These are phyloP conservation scores for Grammomys dolichurus DNA, from an alignment of 2,113 vertebrate genomes.

Conservation along the genomic window DNA sequence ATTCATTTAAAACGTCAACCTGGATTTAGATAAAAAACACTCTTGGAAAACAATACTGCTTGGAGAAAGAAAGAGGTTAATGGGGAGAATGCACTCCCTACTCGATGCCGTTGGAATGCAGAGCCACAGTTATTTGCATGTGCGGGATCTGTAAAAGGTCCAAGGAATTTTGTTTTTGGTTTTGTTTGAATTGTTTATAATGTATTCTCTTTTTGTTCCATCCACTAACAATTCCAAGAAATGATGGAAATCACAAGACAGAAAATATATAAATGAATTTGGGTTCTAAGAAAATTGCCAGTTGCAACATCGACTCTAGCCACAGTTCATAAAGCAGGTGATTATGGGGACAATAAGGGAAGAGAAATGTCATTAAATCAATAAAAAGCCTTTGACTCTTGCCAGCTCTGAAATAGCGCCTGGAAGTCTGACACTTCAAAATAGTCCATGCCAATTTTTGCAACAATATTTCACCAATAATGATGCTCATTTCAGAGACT, in stretches of 20 bases:
- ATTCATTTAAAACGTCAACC: conserved; percentile 81
- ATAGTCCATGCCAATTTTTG: conserved; percentile 65
- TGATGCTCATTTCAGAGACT: conserved; percentile 69
- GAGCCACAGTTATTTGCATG: conserved; percentile 85
- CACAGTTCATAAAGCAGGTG: conserved; percentile 81
- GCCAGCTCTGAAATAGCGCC: conserved; percentile 75
- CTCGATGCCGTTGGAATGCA: conserved; percentile 83
- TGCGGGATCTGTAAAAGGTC: conserved; percentile 83
- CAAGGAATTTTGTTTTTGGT: conserved; percentile 85
- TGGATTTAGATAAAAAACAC: conserved; percentile 81
- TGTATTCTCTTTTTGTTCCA: conserved; percentile 84
- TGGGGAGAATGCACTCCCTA: conserved; percentile 83
- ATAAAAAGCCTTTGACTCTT: conserved; percentile 69
- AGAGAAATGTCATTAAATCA: conserved; percentile 82
- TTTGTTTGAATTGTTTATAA: conserved; percentile 87
- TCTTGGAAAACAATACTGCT: conserved; percentile 82
- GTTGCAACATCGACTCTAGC: conserved; percentile 78
- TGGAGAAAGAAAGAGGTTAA: conserved; percentile 84
- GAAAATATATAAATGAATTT: conserved; percentile 84
- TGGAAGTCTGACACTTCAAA: conserved; percentile 77
- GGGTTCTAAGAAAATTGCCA: conserved; percentile 81
- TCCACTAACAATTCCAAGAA: conserved; percentile 83
- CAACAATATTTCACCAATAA: conserved; percentile 72
- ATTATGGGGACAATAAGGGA: conserved; percentile 68
- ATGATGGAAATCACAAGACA: conserved; percentile 83